These are phyloP conservation scores for Agonopterix arenella DNA, from an alignment of 2,888 invertebrate genomes.

Conservation along the genomic window DNA sequence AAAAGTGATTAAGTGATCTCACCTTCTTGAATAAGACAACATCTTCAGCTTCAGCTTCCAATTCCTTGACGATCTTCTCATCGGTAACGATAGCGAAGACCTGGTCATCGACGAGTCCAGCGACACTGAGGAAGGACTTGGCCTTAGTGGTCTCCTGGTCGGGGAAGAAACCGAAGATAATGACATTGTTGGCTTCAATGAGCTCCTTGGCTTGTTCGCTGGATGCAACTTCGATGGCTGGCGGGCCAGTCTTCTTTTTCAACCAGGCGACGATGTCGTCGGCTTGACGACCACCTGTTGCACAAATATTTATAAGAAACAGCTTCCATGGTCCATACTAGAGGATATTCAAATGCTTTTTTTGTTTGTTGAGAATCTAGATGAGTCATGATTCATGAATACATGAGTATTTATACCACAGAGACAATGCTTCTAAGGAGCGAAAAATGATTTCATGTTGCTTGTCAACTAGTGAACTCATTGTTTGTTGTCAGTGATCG, in stretches of 20 bases:
- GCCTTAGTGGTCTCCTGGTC: slow-evolving; percentile 87
- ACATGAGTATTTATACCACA: no score
- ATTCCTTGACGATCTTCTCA: slow-evolving; percentile 86
- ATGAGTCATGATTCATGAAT: no score
- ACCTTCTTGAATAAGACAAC: slow-evolving; percentile 95
- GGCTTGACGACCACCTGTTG: slow-evolving; percentile 90
- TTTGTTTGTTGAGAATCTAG: no score
- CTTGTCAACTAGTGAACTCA: no score
- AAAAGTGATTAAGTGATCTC: slow-evolving; percentile 26
- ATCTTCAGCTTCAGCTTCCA: slow-evolving; percentile 86
- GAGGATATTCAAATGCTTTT: no score
- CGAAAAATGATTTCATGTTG: no score
- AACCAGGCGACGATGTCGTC: slow-evolving; percentile 96
- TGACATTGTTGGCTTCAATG: slow-evolving; percentile 87
- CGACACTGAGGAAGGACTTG: slow-evolving; percentile 89
- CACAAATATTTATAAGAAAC: not conserved
- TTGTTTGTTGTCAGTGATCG: no score
- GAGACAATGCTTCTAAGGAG: no score
- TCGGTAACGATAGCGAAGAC: slow-evolving; percentile 91
- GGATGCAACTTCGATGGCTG: slow-evolving; percentile 87
- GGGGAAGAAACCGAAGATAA: slow-evolving; percentile 93
- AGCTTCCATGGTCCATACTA: no score
- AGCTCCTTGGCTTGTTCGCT: slow-evolving; percentile 91
- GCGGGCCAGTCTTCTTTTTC: slow-evolving; percentile 97
- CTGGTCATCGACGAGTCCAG: slow-evolving; percentile 89